Evolutionary conservation across 2,797 vertebrate species (phyloP), one percentile per base, ranked within the genome.

Genomic region (Toxotes lorentzi): DNA sequence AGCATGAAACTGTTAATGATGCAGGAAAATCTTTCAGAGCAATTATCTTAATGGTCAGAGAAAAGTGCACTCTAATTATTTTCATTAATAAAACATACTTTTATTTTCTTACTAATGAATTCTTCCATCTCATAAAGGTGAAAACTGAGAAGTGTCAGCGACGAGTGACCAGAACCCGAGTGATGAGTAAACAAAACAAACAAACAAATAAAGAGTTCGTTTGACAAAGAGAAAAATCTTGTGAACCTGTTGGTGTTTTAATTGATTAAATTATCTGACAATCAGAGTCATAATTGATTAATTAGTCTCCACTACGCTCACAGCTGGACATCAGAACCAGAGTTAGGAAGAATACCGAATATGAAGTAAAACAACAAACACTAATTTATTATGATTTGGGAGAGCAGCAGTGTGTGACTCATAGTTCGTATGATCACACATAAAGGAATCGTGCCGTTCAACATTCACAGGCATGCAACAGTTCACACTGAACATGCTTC

Each of bases 1-100:
- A 58, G 23, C 24, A 17, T 7, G 35, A 40, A 40, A 21, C 14
- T 7, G 34, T 73, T 61, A 62, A 50, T 61, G 67, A 79, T 45
- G 0, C 53, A 69, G 68, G 17, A 45, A 27, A 34, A 50, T 47
- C 38, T 48, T 6, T 27, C 47, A 70, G 27, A 35, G 23, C 2
- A 34, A 48, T 62, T 50, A 65, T 65, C 38, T 53, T 5, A 54
- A 67, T 27, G 10, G n/a, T 9, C n/a, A 45, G 30, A 57, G 40
- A 41, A 27, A 43, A 60, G 54, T n/a, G 12, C n/a, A 24, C 43
- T 43, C 43, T 45, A 5, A 51, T 50, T 6, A 11, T 60, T 45
- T 12, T 54, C 19, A 69, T 64, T 8, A 30, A 35, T 73, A 32
- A 45, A 12, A 43, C 14, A 59, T 14, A 1, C 10, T 6, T 21